A percentile compares a stretch with the other conserved stretches of the same genome.
These are phyloP conservation scores for Ceyx erithaca DNA, from an alignment of 2,797 vertebrate genomes.

Conservation along the genomic window DNA sequence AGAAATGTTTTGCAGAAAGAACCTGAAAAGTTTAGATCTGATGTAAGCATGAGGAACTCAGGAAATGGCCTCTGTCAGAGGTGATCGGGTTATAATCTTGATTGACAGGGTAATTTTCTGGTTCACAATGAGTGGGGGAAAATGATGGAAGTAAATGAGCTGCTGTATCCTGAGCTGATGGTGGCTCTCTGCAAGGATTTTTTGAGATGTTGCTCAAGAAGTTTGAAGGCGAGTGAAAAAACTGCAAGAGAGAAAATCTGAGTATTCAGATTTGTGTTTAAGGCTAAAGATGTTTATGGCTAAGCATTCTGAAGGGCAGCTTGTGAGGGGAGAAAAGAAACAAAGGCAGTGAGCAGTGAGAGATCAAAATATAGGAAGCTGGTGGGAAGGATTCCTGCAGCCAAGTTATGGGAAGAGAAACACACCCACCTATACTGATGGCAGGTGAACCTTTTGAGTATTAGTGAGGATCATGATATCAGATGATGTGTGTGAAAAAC, in stretches of 20 bases:
- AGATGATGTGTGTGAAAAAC: background rate
- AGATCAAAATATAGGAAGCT: background rate
- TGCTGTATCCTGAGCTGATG: background rate
- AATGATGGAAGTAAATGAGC: background rate
- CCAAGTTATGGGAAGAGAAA: background rate
- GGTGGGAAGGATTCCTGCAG: background rate
- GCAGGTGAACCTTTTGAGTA: background rate
- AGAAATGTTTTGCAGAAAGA: background rate
- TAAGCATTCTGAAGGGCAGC: background rate
- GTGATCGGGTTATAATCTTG: background rate
- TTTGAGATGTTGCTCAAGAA: background rate
- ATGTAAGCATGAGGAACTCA: rapidly evolving
- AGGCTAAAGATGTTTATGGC: background rate
- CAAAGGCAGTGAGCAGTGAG: background rate
- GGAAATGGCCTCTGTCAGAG: background rate
- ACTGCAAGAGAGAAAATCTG: background rate
- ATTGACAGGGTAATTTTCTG: background rate
- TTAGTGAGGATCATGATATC: background rate
- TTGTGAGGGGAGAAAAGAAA: background rate
- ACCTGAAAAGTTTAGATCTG: background rate
- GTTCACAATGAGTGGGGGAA: background rate
- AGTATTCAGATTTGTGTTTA: background rate
- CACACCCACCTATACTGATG: rapidly evolving
- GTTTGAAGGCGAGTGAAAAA: background rate
- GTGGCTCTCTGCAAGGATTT: background rate